These are phyloP conservation scores for Paragorgia papillata DNA, from an alignment of 92 coral and sea anemone genomes.

Conservation along the genomic window DNA sequence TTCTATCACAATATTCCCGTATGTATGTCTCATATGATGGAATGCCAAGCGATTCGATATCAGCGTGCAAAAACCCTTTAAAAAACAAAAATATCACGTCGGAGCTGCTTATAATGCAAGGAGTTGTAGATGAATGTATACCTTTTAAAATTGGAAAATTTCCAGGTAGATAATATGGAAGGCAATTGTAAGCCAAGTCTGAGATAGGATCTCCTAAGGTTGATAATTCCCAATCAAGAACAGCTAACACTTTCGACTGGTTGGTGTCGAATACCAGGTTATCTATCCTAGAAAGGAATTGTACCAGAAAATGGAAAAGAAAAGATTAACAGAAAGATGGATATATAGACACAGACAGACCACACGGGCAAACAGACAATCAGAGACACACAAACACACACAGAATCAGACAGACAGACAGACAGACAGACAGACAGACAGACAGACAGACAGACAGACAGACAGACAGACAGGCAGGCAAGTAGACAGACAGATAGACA, in stretches of 20 bases:
- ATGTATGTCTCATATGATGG: constrained; percentile 80
- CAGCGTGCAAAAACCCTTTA: constrained; percentile 69
- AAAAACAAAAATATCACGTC: not conserved
- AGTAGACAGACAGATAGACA: not conserved
- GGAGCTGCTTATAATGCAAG: not conserved
- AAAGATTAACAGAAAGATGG: not conserved
- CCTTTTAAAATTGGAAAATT: constrained; percentile 84
- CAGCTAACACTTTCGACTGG: constrained; percentile 86
- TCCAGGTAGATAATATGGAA: constrained; percentile 81
- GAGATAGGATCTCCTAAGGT: constrained; percentile 94
- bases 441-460: not conserved
- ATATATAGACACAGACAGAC: not conserved
- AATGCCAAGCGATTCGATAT: constrained; percentile 73
- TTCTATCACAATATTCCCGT: constrained; percentile 77
- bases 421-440: not conserved
- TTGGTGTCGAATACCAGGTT: constrained; percentile 83
- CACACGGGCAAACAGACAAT: not conserved
- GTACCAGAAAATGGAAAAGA: not conserved
- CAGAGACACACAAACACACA: not conserved
- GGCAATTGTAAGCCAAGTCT: constrained; percentile 90
- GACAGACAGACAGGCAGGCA: not conserved
- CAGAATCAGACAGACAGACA: not conserved
- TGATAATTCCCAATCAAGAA: constrained; percentile 95
- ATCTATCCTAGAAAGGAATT: constrained; percentile 65
- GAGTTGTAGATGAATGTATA: no score